Evolutionary conservation across 2,888 invertebrate species (phyloP).

Genomic region (Allacma fusca): DNA sequence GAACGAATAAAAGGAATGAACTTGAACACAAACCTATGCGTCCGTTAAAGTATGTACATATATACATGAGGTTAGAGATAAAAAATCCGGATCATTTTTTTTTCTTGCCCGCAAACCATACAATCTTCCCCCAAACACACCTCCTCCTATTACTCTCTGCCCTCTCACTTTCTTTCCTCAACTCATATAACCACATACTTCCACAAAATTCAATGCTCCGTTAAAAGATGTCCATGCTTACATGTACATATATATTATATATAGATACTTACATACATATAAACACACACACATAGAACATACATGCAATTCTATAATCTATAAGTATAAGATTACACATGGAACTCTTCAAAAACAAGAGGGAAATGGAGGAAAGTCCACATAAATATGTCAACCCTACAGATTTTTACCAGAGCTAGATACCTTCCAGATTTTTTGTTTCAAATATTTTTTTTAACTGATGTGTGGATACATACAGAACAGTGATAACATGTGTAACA

Average conservation of each 20-base stretch:
- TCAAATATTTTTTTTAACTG: neutral
- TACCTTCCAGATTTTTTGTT: neutral
- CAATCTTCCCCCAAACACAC: conserved; percentile 12
- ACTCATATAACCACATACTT: neutral
- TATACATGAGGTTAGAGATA: conserved; percentile 25
- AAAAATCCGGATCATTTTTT: conserved; percentile 38
- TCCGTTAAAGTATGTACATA: neutral
- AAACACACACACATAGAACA: neutral
- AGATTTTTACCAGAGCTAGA: conserved; percentile 1
- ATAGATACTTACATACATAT: neutral
- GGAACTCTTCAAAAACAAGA: too few relatives aligned
- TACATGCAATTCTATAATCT: too few relatives aligned
- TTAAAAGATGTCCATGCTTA: neutral
- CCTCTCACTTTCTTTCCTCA: neutral
- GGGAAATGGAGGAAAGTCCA: too few relatives aligned
- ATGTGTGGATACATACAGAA: too few relatives aligned
- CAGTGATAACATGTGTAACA: too few relatives aligned
- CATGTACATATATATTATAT: too few relatives aligned
- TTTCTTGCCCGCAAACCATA: neutral
- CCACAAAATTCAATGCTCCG: neutral
- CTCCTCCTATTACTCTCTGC: conserved; percentile 1
- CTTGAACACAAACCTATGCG: neutral
- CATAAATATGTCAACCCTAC: conserved; percentile 22
- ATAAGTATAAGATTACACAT: too few relatives aligned
- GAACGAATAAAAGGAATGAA: conserved; percentile 35